phyloP scores from a whole-genome alignment of 2,888 invertebrate species.

The Catocala sponsa region DNA sequence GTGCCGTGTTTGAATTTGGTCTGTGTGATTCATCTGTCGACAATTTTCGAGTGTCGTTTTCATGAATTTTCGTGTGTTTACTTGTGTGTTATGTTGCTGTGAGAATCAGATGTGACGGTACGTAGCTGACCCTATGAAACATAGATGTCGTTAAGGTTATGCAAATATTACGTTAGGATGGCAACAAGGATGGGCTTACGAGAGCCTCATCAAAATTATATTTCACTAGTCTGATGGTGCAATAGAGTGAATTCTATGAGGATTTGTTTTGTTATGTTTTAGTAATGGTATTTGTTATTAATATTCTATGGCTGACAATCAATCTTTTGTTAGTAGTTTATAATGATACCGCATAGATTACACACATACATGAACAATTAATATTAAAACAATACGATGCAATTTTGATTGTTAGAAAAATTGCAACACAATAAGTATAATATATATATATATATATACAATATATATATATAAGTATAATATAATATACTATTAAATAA shows the following conservation, averaged over 20 bases:
- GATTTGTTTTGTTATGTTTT: background rate
- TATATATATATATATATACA: no score
- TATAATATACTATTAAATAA: no score
- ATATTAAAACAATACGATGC: no score
- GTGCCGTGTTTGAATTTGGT: constrained; percentile 62
- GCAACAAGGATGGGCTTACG: constrained; percentile 23
- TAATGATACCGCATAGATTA: background rate
- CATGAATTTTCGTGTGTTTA: constrained; percentile 9
- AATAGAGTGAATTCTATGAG: no score
- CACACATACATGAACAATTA: background rate
- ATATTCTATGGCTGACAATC: constrained; percentile 15
- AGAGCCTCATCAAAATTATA: background rate
- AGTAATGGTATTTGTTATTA: background rate
- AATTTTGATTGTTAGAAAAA: no score
- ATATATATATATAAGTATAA: no score
- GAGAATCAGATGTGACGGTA: constrained; percentile 50
- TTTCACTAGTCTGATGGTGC: background rate
- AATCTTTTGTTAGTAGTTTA: background rate
- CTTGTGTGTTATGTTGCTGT: constrained; percentile 48
- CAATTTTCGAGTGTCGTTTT: constrained; percentile 51
- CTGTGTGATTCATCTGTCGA: constrained; percentile 56
- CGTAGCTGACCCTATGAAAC: constrained; percentile 32
- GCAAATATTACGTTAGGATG: constrained; percentile 29
- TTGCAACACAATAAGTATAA: no score
- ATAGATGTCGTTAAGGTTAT: constrained; percentile 31